Percentiles rank a stretch among this genome's conserved stretches.
Evolutionary conservation across 2,113 vertebrate genomes (phyloP).

Genomic region (Halcyon malimbica): DNA sequence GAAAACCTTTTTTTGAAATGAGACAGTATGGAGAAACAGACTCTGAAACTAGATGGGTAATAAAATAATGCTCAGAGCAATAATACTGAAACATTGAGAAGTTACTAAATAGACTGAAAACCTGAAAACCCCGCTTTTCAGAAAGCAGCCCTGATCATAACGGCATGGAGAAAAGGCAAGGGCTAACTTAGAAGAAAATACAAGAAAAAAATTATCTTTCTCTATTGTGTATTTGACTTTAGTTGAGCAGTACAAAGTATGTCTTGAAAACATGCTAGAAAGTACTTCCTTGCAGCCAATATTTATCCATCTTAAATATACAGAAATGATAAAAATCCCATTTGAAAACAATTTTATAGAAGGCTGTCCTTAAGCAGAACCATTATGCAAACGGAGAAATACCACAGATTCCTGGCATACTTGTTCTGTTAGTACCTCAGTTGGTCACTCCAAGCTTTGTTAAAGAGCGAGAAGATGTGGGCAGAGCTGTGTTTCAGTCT

Average conservation of each 20-base stretch:
- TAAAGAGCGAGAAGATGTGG: background rate
- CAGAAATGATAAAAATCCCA: background rate
- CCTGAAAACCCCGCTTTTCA: background rate
- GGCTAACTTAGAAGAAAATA: background rate
- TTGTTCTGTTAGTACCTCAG: background rate
- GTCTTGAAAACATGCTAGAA: background rate
- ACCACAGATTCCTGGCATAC: constrained; percentile 38
- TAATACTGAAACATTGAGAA: background rate
- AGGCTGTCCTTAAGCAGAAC: background rate
- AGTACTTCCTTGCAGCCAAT: background rate
- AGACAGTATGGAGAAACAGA: background rate
- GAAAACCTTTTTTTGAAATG: background rate
- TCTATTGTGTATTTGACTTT: background rate
- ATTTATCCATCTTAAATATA: background rate
- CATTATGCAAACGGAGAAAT: constrained; percentile 21
- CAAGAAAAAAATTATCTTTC: background rate
- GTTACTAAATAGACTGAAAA: background rate
- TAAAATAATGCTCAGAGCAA: background rate
- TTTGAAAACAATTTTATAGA: background rate
- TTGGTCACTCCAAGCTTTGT: background rate
- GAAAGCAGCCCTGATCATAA: background rate
- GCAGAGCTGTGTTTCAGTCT: background rate
- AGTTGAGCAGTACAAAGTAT: background rate
- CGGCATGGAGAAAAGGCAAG: background rate
- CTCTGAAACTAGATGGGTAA: background rate